These are phyloP conservation scores for Palaemon carinicauda DNA, from an alignment of 1,140 invertebrate genomes.

Conservation along the genomic window DNA sequence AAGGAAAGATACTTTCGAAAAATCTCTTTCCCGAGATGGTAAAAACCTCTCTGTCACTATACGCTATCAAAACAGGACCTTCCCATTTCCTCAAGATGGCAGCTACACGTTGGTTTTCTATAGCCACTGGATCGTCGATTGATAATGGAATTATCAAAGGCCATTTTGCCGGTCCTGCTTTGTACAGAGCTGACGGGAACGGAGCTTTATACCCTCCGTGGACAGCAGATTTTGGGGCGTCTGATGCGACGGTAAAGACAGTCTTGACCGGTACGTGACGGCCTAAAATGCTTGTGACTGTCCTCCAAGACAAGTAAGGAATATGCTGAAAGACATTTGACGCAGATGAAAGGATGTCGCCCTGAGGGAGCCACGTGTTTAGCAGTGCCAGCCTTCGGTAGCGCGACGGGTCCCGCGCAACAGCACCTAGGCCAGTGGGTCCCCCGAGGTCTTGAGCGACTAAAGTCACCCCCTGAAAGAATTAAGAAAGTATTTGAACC, in stretches of 20 bases:
- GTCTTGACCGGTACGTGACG: not conserved
- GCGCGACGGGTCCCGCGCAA: conserved; percentile 14
- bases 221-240: not conserved
- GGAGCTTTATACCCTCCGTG: conserved; percentile 22
- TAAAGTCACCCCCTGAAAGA: conserved; percentile 30
- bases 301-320: conserved; percentile 5
- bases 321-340: not conserved
- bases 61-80: conserved; percentile 20
- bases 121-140: not conserved
- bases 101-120: conserved; percentile 13
- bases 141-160: conserved; percentile 15
- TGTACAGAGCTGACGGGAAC: conserved; percentile 22
- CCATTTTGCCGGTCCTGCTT: conserved; percentile 24
- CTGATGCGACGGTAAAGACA: conserved; percentile 9
- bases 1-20: conserved; percentile 12
- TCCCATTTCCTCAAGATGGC: not conserved
- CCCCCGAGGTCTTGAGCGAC: conserved; percentile 32
- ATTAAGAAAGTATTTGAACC: not conserved
- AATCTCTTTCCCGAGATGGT: not conserved
- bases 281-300: not conserved
- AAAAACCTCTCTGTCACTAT: conserved; percentile 41
- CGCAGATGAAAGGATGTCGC: conserved; percentile 10
- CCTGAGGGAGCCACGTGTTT: conserved; percentile 43
- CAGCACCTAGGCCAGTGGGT: conserved; percentile 34
- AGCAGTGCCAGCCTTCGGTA: conserved; percentile 32